Percentiles rank a stretch among this genome's conserved stretches.
These are phyloP conservation scores for Liasis olivaceus DNA, from an alignment of 2,797 vertebrate genomes.

Conservation along the genomic window DNA sequence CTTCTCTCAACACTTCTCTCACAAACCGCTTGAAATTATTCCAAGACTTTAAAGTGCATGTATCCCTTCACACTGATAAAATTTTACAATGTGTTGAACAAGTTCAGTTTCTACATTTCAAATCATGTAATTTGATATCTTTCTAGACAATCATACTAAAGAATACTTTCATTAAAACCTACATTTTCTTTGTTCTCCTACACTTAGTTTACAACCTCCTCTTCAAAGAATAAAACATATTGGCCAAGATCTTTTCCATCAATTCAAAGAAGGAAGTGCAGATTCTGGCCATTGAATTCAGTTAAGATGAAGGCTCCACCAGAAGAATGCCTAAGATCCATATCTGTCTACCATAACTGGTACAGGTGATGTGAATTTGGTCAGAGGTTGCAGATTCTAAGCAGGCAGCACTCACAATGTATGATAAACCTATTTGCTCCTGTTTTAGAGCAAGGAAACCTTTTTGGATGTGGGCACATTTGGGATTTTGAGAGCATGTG, in stretches of 20 bases:
- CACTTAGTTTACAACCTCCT: neutral
- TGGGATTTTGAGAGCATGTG: neutral
- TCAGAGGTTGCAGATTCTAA: neutral
- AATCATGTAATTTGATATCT: neutral
- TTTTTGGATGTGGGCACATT: neutral
- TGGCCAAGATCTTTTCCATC: neutral
- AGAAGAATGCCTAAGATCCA: neutral
- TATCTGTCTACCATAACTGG: neutral
- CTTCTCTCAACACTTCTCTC: neutral
- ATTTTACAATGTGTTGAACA: slow-evolving; percentile 3
- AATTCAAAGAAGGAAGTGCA: neutral
- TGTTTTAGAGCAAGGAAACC: neutral
- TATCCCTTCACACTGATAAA: neutral
- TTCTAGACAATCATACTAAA: neutral
- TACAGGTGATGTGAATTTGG: neutral
- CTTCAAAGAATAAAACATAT: neutral
- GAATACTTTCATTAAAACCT: neutral
- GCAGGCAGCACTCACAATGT: neutral
- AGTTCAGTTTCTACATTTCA: neutral
- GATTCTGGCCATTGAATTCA: neutral
- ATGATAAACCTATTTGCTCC: neutral
- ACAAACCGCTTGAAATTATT: neutral
- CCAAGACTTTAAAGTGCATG: slow-evolving; percentile 4
- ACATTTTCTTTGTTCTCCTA: neutral
- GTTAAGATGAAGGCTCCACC: neutral